Conservation (phyloP, 2,113 vertebrate genomes). For the Noturus placidus region DNA sequence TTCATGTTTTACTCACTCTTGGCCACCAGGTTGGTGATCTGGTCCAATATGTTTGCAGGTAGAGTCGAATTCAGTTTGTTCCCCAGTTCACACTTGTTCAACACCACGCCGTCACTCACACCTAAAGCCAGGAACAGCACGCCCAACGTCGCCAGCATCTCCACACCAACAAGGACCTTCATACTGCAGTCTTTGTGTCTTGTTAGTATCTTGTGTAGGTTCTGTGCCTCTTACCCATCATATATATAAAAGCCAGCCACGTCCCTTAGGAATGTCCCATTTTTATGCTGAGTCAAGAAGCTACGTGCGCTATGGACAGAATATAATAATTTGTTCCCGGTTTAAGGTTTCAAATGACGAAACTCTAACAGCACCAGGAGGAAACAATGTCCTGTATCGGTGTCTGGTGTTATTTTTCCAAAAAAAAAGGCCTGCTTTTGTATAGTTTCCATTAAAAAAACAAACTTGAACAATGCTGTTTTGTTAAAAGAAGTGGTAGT, state of each 20-base stretch:
- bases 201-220: not conserved
- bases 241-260: not conserved
- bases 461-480: not conserved
- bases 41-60: not conserved
- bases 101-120: constrained; percentile 39
- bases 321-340: not conserved
- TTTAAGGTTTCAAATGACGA: constrained; percentile 15
- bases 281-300: constrained; percentile 13
- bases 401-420: not conserved
- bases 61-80: constrained; percentile 18
- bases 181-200: constrained; percentile 4
- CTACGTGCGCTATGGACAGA: not conserved
- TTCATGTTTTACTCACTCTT: constrained; percentile 40
- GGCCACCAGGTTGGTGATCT: not conserved
- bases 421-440: not conserved
- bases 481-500: not conserved
- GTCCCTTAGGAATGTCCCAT: not conserved
- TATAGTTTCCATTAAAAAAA: not conserved
- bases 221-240: not conserved
- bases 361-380: not conserved
- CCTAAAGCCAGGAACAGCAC: constrained; percentile 49
- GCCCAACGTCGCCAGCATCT: constrained; percentile 47
- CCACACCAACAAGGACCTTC: constrained; percentile 45
- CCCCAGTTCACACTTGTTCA: constrained; percentile 57
- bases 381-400: not conserved